Base-by-base conservation (phyloP, 2,113 vertebrate genomes). In the Saccopteryx leptura region DNA sequence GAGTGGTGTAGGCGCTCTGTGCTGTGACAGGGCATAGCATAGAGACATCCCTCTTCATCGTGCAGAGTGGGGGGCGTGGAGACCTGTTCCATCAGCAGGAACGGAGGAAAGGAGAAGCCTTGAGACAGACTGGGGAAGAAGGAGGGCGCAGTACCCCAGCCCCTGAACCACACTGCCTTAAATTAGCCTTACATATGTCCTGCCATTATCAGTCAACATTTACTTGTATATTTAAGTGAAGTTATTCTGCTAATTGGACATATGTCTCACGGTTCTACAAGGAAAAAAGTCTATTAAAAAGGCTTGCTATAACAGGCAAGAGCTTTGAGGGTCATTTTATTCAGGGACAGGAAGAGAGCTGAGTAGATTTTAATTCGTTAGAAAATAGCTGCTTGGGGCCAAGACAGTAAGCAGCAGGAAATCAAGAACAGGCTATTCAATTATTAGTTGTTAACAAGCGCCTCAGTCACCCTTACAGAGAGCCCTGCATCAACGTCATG, bases 321-420 rank as follows among this genome's bases (percentile, higher is more conserved):
- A 94, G 93, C 93, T 94, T 63, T 92, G 89, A 86, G 94, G 71
- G 69, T 94, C 80, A 90, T 95, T 94, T 95, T 91, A 96, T 80
- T 95, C 79, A 88, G 86, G 89, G 83, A 95, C 69, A 96, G 91
- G n/a, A 93, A 97, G 63, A 68, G 66, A 71, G 58, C 46, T 97
- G 96, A 93, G 94, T 96, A 21, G 94, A 97, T 97, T 97, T 97
- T 97, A 96, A 98, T 97, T 93, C 96, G 97, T 90, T 91, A 94
- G 93, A 86, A 96, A 96, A 98, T 91, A 95, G 95, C 90, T 94
- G 89, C 94, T 96, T 95, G 91, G 83, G 91, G 95, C 96, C 95
- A 96, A 95, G 93, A 97, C 50, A 71, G 82, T 74, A 71, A 96
- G 86, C 85, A 80, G 72, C 39, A 61, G 60, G 94, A 80, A 94